Conservation (phyloP, 92 coral and sea anemone genomes). For the Phenganax marumi region DNA sequence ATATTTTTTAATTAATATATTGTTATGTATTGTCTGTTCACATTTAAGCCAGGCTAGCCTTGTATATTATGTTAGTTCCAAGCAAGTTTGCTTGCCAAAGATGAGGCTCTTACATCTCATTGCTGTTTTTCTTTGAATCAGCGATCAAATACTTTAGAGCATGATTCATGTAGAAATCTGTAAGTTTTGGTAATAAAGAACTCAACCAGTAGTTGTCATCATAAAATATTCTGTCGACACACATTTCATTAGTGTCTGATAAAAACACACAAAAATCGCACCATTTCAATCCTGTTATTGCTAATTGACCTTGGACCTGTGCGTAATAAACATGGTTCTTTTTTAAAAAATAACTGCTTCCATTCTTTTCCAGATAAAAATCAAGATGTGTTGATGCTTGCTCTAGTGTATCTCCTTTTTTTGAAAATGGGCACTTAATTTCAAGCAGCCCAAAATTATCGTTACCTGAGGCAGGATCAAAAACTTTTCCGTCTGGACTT, state of each 20-base stretch:
- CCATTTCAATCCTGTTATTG: conserved; percentile 53
- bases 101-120: too few species aligned
- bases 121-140: too few species aligned
- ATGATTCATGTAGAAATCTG: too few species aligned
- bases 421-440: conserved; percentile 54
- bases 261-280: conserved; percentile 56
- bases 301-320: conserved; percentile 60
- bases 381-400: conserved; percentile 38
- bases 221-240: conserved; percentile 49
- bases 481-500: conserved; percentile 66
- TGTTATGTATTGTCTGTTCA: too few species aligned
- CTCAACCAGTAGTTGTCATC: conserved; percentile 37
- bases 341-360: conserved; percentile 16
- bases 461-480: conserved; percentile 51
- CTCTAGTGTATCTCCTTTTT: conserved; percentile 32
- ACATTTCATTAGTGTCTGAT: conserved; percentile 48
- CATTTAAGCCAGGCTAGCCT: too few species aligned
- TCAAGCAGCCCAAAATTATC: conserved; percentile 51
- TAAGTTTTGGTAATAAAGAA: conserved; percentile 47
- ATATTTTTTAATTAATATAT: too few species aligned
- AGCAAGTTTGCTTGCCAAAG: too few species aligned
- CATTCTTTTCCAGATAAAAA: conserved; percentile 16
- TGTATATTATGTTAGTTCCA: too few species aligned
- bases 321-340: conserved; percentile 55
- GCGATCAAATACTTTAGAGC: too few species aligned